Evolutionary conservation across 2,113 vertebrate species (phyloP), one percentile per base, ranked within the genome.

Genomic region (Callipepla squamata): DNA sequence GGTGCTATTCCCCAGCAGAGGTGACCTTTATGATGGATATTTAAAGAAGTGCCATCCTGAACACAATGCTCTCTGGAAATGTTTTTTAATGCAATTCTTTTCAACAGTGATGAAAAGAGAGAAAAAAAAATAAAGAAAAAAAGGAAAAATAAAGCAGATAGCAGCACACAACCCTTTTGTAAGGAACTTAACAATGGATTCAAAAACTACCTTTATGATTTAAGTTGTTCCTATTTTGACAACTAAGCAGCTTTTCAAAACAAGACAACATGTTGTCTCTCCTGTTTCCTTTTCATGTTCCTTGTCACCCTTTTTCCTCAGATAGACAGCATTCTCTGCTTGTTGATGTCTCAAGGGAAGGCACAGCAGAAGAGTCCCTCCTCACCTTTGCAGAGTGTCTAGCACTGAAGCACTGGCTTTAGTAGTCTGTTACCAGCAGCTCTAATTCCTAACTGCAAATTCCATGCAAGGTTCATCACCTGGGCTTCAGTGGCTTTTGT

Each of bases 21-120:
- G 50, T 1, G 1, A 26, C 6, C 21, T 72, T 78, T 0, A 0
- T 82, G 62, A 59, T 28, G 13, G 53, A 12, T 34, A 5, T 69
- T 94, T 92, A 69, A 91, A 78, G 65, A 83, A 13, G 21, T 58
- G 42, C 5, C 50, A 74, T 40, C 4, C 30, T 55, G 38, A 88
- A 40, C 26, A 7, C 11, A n/a, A 34, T 42, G 7, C 4, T 86
- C 30, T 59, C 25, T 70, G 44, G 32, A 74, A 87, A 30, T 17
- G 18, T 74, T 72, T 80, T 92, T 85, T 14, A 45, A 47, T 65
- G 17, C 22, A 80, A 34, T 3, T 19, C 13, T 75, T 84, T 78
- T 87, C 8, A 75, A 63, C 16, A 57, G 22, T 38, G 5, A 50
- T 42, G 28, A 78, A 88, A 76, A 63, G 12, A 51, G 9, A 34